Evolutionary conservation across 1,140 invertebrate species (phyloP), one percentile per base, ranked within the genome.

Genomic region (Choristoneura fumiferana): DNA sequence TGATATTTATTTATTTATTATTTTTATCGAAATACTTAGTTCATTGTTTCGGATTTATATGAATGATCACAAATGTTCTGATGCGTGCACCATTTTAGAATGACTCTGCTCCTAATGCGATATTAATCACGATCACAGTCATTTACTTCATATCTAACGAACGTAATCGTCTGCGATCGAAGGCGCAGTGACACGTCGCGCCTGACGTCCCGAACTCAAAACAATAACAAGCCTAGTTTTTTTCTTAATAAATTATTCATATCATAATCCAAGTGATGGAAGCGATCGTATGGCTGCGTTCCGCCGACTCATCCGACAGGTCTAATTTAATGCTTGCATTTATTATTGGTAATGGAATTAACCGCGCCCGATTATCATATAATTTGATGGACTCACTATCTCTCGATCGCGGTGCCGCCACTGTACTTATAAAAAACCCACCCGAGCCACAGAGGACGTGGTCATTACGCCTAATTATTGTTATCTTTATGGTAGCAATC

Each of bases 331-430:
- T 88, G 76, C 82, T 74, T 81, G 83, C 85, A 85, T 88, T 88
- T 88, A 86, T 86, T 86, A 88, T 86, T 84, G 79, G 78, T 84
- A 84, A 83, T 87, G 77, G 85, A 86, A 88, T 88, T 88, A 88
- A 88, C 85, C 70, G 76, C 69, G 74, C 60, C 83, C 83, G 83
- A 86, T 88, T 88, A 88, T 88, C 85, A 85, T 88, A 82, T 75
- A 80, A 83, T 88, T 83, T 88, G 85, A 88, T 86, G 85, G 85
- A 88, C 81, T 78, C 75, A 71, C 82, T 88, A 88, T 88, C 85
- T 76, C 57, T 58, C 55, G 68, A 86, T 88, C 83, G 63, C 62
- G 58, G 69, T 69, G 65, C 68, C 65, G 69, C 82, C 80, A 81
- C 78, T 68, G 75, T 69, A 78, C 74, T 77, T 75, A 64, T 63